Percentiles rank a stretch among this genome's conserved stretches.
These are phyloP conservation scores for Microtus richardsoni DNA, from an alignment of 2,113 vertebrate genomes.

Conservation along the genomic window DNA sequence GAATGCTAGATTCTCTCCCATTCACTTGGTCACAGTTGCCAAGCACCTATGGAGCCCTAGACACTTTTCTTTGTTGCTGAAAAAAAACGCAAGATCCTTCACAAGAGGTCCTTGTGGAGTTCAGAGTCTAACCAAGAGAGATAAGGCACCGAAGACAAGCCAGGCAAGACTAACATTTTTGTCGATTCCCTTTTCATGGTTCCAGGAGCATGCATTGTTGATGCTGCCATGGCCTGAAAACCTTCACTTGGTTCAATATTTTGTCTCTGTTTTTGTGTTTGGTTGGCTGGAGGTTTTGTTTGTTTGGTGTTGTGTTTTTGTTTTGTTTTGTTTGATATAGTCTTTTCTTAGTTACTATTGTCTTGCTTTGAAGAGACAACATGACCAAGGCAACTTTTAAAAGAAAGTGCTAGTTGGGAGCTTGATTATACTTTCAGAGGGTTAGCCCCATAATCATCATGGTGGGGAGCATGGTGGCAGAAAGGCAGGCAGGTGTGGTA, in stretches of 20 bases:
- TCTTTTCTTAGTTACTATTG: background rate
- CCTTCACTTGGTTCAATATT: background rate
- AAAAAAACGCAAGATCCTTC: background rate
- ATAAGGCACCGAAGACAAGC: constrained; percentile 15
- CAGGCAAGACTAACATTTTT: background rate
- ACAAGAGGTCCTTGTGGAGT: background rate
- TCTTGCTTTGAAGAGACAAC: background rate
- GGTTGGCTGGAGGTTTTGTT: background rate
- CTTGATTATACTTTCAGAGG: background rate
- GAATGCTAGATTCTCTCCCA: background rate
- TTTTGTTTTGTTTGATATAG: background rate
- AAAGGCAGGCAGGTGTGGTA: background rate
- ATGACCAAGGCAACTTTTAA: background rate
- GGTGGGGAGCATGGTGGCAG: background rate
- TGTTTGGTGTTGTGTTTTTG: too few relatives aligned
- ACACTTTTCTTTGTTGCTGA: background rate
- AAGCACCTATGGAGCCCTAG: background rate
- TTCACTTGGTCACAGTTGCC: background rate
- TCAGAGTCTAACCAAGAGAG: background rate
- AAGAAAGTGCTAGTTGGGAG: background rate
- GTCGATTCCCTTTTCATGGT: background rate
- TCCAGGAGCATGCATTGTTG: background rate
- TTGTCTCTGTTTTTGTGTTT: background rate
- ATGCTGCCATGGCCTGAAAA: background rate
- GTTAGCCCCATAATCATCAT: background rate